phyloP scores from a whole-genome alignment of 2,113 vertebrate genomes.

The Galeopterus variegatus region DNA sequence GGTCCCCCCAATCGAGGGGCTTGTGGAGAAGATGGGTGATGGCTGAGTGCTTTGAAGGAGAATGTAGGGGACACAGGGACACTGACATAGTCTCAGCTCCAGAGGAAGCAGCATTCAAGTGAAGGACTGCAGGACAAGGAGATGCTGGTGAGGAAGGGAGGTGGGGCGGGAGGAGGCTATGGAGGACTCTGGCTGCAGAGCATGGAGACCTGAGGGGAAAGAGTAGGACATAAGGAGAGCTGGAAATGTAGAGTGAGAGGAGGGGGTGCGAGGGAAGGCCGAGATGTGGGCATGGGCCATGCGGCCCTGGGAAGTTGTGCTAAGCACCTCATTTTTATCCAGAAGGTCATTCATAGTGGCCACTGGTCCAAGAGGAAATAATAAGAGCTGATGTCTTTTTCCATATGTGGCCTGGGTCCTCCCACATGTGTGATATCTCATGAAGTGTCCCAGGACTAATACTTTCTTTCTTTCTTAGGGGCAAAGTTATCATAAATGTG shows the following conservation, averaged over 20 bases:
- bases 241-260: background rate
- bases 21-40: background rate
- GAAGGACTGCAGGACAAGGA: background rate
- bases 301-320: background rate
- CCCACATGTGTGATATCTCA: background rate
- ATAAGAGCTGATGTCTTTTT: background rate
- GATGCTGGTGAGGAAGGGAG: background rate
- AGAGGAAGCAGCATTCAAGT: background rate
- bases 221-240: background rate
- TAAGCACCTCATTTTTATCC: background rate
- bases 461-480: background rate
- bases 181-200: background rate
- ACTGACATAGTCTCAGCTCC: background rate
- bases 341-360: background rate
- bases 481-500: background rate
- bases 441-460: background rate
- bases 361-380: background rate
- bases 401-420: background rate
- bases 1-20: background rate
- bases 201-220: background rate
- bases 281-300: background rate
- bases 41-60: background rate
- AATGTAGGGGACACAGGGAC: too few species aligned
- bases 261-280: background rate
- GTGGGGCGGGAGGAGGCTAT: background rate